Percentiles rank a stretch among this genome's conserved stretches.
Evolutionary conservation across 2,113 vertebrate species (phyloP).

Genomic region (Paradoxurus hermaphroditus): DNA sequence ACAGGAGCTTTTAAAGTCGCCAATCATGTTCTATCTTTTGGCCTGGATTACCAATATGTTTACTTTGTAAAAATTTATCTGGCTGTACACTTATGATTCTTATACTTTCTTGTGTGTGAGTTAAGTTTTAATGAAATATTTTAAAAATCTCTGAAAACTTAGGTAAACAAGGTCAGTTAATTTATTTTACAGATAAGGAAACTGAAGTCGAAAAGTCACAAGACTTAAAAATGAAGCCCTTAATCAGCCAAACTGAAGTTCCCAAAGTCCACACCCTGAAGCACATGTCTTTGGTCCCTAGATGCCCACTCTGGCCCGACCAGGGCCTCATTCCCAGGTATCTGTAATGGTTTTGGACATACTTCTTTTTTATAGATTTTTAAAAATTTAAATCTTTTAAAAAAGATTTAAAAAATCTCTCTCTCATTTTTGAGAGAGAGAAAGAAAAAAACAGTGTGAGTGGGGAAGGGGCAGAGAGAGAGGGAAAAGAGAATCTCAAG

Average conservation of each 20-base stretch:
- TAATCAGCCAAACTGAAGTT: not conserved
- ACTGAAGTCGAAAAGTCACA: not conserved
- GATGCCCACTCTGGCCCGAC: not conserved
- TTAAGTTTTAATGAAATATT: slow-evolving; percentile 10
- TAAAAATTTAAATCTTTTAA: no score
- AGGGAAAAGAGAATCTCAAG: no score
- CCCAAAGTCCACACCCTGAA: not conserved
- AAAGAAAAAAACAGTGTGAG: no score
- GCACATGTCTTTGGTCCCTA: not conserved
- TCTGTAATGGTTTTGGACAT: not conserved
- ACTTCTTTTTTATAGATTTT: not conserved
- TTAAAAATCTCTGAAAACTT: not conserved
- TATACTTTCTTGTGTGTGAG: not conserved
- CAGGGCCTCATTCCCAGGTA: not conserved
- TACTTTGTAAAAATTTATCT: not conserved
- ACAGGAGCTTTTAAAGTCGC: not conserved
- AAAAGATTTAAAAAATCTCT: no score
- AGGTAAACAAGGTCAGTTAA: not conserved
- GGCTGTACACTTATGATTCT: not conserved
- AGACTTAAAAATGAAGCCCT: not conserved
- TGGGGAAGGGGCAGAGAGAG: no score
- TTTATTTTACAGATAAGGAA: not conserved
- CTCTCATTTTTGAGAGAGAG: no score
- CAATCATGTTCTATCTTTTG: not conserved
- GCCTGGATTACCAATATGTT: not conserved